Conservation (phyloP, 2,888 invertebrate genomes). For the Agelastica alni region DNA sequence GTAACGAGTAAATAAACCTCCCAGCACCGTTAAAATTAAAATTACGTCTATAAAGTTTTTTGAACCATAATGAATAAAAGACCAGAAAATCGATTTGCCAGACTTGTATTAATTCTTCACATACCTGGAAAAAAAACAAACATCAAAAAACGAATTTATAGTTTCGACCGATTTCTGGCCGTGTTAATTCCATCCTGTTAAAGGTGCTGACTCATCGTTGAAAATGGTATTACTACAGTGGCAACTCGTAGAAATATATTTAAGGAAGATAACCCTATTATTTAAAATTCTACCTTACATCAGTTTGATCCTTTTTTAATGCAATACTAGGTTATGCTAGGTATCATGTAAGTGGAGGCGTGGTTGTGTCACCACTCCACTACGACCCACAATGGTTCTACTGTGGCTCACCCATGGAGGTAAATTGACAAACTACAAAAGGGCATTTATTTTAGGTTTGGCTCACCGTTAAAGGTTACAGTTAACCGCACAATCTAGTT, state of each 20-base stretch:
- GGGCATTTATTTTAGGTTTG: too few species aligned
- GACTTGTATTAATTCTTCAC: constrained; percentile 22
- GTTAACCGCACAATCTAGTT: too few species aligned
- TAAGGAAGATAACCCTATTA: too few species aligned
- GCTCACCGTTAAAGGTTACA: too few species aligned
- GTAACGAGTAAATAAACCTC: neutral
- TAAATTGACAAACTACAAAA: too few species aligned
- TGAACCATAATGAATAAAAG: constrained; percentile 21
- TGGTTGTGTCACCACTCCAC: too few species aligned
- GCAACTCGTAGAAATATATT: constrained; percentile 7
- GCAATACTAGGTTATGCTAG: too few species aligned
- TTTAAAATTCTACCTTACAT: too few species aligned
- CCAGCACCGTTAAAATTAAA: neutral
- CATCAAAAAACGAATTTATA: constrained; percentile 20
- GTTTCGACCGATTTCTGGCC: constrained; percentile 14
- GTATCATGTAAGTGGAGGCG: too few species aligned
- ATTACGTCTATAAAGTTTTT: constrained; percentile 5
- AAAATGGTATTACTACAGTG: constrained; percentile 13
- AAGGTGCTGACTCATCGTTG: constrained; percentile 18
- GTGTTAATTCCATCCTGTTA: constrained; percentile 22
- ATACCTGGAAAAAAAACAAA: constrained; percentile 23
- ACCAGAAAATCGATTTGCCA: constrained; percentile 19
- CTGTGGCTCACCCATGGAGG: too few species aligned
- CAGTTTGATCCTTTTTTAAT: too few species aligned
- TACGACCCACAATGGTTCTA: too few species aligned